These are phyloP conservation scores for Oophaga sylvatica DNA, from an alignment of 2,797 vertebrate genomes.

Conservation along the genomic window DNA sequence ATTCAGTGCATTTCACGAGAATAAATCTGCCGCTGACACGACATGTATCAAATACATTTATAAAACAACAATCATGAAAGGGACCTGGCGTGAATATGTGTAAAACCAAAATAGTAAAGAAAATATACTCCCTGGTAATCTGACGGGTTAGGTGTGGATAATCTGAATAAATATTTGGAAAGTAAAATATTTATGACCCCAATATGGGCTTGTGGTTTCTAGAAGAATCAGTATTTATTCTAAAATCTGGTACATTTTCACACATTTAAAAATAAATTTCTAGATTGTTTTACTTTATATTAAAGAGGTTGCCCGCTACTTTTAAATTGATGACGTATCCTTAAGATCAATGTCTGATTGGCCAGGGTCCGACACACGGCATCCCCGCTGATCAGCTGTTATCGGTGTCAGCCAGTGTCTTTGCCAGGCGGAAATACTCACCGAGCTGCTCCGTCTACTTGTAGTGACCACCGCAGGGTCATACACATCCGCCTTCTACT, in stretches of 20 bases:
- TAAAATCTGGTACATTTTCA: not conserved
- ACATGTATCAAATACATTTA: not conserved
- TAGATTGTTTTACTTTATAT: no score
- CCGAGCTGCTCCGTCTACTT: no score
- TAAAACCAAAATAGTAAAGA: not conserved
- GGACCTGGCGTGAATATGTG: not conserved
- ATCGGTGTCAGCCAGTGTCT: no score
- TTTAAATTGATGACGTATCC: no score
- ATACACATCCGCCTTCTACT: no score
- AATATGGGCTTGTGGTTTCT: not conserved
- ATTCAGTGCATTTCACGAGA: not conserved
- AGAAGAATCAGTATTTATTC: not conserved
- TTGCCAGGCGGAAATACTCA: no score
- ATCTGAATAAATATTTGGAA: conserved; percentile 64
- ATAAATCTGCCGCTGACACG: conserved; percentile 12
- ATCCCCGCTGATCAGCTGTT: no score
- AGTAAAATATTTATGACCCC: conserved; percentile 63
- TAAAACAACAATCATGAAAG: not conserved
- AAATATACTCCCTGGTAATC: not conserved
- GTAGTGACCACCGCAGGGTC: no score
- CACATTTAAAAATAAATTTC: not conserved
- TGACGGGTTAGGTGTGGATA: conserved; percentile 55
- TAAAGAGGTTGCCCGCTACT: no score
- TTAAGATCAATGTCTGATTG: no score
- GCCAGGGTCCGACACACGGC: no score